These are phyloP conservation scores for Chionis minor DNA, from an alignment of 2,113 vertebrate species.

Conservation along the genomic window DNA sequence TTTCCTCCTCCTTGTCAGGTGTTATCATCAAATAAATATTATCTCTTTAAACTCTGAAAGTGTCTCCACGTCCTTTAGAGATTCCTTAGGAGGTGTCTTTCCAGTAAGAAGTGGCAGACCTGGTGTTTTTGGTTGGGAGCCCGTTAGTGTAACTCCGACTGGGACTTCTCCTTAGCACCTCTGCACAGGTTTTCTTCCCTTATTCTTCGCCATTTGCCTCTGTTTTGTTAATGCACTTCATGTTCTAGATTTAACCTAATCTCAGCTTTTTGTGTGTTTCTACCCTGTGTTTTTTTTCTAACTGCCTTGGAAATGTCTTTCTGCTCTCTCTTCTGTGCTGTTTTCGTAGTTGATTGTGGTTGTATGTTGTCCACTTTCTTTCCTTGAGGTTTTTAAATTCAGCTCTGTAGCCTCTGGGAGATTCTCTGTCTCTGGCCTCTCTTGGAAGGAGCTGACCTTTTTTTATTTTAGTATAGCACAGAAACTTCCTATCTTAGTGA, in stretches of 20 bases:
- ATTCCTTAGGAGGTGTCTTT: no score
- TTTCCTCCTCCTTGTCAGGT: not conserved
- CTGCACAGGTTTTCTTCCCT: rapidly evolving
- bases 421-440: not conserved
- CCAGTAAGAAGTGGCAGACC: not conserved
- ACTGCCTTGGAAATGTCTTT: not conserved
- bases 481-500: not conserved
- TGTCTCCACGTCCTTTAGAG: not conserved
- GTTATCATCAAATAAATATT: not conserved
- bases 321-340: not conserved
- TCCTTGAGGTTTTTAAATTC: not conserved
- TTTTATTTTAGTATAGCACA: not conserved
- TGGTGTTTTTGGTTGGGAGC: not conserved
- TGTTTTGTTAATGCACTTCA: not conserved
- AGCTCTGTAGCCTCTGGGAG: not conserved
- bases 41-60: not conserved
- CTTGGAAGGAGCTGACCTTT: not conserved
- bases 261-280: not conserved
- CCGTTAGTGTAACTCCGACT: not conserved
- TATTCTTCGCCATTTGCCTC: not conserved
- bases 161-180: not conserved
- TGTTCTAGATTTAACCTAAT: not conserved
- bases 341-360: not conserved
- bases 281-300: not conserved
- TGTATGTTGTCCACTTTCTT: not conserved